A percentile compares a stretch with the other conserved stretches of the same genome.
These are phyloP conservation scores for Tigriopus californicus DNA, from an alignment of 2,888 invertebrate species.

Conservation along the genomic window DNA sequence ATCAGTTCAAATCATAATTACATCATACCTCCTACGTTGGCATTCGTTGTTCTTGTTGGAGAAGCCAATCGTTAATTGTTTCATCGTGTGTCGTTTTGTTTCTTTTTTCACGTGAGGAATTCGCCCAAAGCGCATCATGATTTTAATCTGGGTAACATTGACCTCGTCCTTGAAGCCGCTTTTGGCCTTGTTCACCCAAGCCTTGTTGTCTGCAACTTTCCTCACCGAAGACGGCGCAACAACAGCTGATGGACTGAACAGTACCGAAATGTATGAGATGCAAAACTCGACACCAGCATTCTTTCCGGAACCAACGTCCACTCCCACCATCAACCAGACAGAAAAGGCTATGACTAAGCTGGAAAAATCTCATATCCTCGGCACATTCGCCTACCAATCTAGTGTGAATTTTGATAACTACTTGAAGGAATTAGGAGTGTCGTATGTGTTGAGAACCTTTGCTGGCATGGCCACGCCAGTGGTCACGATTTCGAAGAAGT, in stretches of 20 bases:
- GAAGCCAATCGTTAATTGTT: too few relatives aligned
- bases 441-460: conserved; percentile 1
- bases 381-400: not conserved
- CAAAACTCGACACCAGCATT: not conserved
- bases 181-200: not conserved
- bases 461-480: conserved; percentile 4
- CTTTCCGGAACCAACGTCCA: not conserved
- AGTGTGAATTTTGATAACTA: conserved; percentile 10
- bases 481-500: conserved; percentile 4
- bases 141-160: not conserved
- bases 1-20: too few relatives aligned
- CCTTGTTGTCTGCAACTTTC: not conserved
- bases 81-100: not conserved
- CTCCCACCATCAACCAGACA: too few relatives aligned
- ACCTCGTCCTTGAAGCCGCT: not conserved
- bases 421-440: conserved; percentile 6
- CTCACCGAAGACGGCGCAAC: not conserved
- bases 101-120: not conserved
- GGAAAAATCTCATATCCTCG: not conserved
- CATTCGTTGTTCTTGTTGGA: not conserved
- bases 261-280: not conserved
- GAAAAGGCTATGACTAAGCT: too few relatives aligned
- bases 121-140: not conserved
- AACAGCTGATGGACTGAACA: not conserved
- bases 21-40: too few relatives aligned